phyloP scores from a whole-genome alignment of 2,797 vertebrate genomes.

The Leptatherina wallacei region DNA sequence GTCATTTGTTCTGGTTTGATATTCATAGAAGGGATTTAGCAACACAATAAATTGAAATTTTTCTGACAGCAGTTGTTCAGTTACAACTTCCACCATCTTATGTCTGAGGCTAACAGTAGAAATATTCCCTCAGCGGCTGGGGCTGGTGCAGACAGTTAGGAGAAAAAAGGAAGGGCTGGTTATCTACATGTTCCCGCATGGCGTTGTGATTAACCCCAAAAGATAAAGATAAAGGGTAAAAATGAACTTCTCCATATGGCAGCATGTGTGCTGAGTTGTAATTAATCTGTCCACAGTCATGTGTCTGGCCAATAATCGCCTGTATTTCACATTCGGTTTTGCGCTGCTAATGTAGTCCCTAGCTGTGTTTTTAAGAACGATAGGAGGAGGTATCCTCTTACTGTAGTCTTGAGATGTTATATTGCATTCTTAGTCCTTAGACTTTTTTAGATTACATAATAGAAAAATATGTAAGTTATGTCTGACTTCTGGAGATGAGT shows the following conservation, averaged over 20 bases:
- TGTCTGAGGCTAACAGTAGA: constrained; percentile 11
- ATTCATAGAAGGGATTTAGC: constrained; percentile 1
- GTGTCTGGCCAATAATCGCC: background rate
- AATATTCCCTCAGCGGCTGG: constrained; percentile 16
- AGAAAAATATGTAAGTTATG: background rate
- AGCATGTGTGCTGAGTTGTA: constrained; percentile 31
- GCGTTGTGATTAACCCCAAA: constrained; percentile 57
- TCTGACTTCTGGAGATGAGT: background rate
- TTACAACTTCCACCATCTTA: constrained; percentile 4
- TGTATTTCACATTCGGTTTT: constrained; percentile 13
- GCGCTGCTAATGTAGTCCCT: too few species aligned
- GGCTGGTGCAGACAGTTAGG: constrained; percentile 16
- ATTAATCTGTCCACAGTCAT: constrained; percentile 20
- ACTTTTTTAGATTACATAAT: background rate
- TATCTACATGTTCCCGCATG: constrained; percentile 77
- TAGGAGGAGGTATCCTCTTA: background rate
- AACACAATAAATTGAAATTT: background rate
- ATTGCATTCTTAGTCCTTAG: background rate
- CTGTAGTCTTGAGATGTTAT: background rate
- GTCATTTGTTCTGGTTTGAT: background rate
- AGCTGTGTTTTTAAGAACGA: background rate
- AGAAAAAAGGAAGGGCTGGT: constrained; percentile 76
- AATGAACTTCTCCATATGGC: constrained; percentile 49
- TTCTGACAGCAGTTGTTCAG: background rate
- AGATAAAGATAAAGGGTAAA: constrained; percentile 73